Evolutionary conservation across 2,797 vertebrate species (phyloP).

Genomic region (Pseudotriccus pelzelni): DNA sequence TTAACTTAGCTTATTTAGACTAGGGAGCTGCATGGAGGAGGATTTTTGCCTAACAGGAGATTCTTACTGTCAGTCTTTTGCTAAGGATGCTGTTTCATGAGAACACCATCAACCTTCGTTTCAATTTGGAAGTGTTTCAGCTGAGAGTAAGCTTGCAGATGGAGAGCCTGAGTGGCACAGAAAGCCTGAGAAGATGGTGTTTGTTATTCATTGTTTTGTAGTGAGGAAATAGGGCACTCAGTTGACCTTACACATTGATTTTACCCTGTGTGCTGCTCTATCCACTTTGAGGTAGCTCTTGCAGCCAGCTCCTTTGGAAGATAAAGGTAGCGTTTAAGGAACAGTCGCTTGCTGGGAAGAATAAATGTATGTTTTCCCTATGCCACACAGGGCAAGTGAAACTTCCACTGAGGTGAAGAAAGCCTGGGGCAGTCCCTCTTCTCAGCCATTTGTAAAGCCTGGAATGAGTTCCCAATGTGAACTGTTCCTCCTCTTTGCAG

Average conservation of each 20-base stretch:
- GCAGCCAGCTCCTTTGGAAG: background rate
- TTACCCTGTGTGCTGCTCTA: background rate
- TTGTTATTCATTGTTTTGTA: background rate
- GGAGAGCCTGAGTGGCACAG: background rate
- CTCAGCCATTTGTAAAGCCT: constrained; percentile 2
- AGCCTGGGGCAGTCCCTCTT: background rate
- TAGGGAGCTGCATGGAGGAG: background rate
- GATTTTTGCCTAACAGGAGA: background rate
- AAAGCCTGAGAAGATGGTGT: background rate
- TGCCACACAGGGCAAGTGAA: background rate
- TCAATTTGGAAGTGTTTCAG: background rate
- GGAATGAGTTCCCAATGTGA: constrained; percentile 14
- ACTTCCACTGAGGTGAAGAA: constrained; percentile 25
- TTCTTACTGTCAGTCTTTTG: background rate
- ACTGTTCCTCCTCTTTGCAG: constrained; percentile 47
- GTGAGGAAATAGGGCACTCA: background rate
- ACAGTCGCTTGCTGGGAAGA: background rate
- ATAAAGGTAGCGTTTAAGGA: background rate
- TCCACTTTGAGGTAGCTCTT: background rate
- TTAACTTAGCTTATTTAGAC: background rate
- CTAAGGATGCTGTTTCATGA: background rate
- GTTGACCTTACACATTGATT: background rate
- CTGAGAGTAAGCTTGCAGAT: background rate
- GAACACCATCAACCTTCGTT: background rate
- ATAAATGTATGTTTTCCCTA: background rate